Percentiles rank a stretch among this genome's conserved stretches.
Evolutionary conservation across 2,113 vertebrate genomes (phyloP).

Genomic region (Alligator mississippiensis): DNA sequence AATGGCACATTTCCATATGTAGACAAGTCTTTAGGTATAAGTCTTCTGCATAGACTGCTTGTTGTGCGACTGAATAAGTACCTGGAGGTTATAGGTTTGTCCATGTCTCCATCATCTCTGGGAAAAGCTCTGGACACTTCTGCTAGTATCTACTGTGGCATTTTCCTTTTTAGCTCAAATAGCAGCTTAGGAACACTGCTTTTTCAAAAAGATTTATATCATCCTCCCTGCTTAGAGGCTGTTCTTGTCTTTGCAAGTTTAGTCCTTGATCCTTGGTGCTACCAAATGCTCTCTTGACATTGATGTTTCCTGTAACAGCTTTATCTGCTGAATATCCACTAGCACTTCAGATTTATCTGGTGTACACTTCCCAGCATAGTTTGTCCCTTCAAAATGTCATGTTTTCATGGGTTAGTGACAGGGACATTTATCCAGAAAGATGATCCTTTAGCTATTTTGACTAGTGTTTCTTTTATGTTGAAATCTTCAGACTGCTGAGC

Average conservation of each 20-base stretch:
- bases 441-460: not conserved
- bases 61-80: accelerated
- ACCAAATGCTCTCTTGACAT: accelerated
- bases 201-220: not conserved
- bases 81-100: not conserved
- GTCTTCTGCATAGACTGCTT: not conserved
- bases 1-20: not conserved
- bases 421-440: slow-evolving; percentile 50
- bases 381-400: not conserved
- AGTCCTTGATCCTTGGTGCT: accelerated
- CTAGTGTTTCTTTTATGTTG: slow-evolving; percentile 53
- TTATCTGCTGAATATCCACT: not conserved
- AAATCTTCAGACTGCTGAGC: not conserved
- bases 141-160: not conserved
- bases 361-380: not conserved
- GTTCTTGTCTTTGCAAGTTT: not conserved
- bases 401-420: slow-evolving; percentile 36
- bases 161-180: slow-evolving; percentile 11
- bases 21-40: not conserved
- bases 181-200: not conserved
- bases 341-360: slow-evolving; percentile 34
- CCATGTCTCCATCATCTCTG: not conserved
- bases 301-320: not conserved
- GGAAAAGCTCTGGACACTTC: not conserved
- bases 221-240: not conserved